Evolutionary conservation across 2,797 vertebrate genomes (phyloP).

Genomic region (Chlorospingus semifuscus): DNA sequence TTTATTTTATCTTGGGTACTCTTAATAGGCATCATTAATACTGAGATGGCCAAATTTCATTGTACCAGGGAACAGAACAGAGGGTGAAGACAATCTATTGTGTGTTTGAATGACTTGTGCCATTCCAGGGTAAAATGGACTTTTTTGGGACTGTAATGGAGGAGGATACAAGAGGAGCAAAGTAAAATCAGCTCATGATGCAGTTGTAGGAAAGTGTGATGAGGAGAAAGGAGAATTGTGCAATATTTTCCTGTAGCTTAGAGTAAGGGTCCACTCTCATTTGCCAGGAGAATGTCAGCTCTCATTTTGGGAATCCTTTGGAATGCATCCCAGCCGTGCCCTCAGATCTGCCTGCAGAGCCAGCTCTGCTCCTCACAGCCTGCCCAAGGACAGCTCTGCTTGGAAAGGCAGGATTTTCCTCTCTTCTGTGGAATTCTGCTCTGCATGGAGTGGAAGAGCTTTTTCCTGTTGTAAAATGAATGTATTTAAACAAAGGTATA

Average conservation of each 20-base stretch:
- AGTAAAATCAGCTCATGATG: not conserved
- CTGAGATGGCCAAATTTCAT: not conserved
- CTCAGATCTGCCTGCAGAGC: not conserved
- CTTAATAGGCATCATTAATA: not conserved
- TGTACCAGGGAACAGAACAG: not conserved
- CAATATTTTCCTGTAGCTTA: not conserved
- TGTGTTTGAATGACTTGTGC: not conserved
- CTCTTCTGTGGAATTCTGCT: not conserved
- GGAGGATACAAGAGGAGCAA: not conserved
- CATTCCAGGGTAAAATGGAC: not conserved
- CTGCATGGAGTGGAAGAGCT: not conserved
- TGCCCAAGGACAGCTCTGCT: not conserved
- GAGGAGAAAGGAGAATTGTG: not conserved
- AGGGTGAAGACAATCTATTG: not conserved
- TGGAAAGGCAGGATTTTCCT: not conserved
- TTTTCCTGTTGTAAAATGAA: not conserved
- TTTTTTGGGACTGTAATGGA: not conserved
- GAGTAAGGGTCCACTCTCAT: fast-evolving
- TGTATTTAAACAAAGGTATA: not conserved
- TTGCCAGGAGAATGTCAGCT: not conserved
- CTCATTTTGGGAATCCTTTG: not conserved
- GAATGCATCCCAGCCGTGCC: not conserved
- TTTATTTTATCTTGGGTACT: not conserved
- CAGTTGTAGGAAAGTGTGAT: not conserved
- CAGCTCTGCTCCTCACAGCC: not conserved